These are phyloP conservation scores for Rhea americana DNA, from an alignment of 2,113 vertebrate species.

Conservation along the genomic window DNA sequence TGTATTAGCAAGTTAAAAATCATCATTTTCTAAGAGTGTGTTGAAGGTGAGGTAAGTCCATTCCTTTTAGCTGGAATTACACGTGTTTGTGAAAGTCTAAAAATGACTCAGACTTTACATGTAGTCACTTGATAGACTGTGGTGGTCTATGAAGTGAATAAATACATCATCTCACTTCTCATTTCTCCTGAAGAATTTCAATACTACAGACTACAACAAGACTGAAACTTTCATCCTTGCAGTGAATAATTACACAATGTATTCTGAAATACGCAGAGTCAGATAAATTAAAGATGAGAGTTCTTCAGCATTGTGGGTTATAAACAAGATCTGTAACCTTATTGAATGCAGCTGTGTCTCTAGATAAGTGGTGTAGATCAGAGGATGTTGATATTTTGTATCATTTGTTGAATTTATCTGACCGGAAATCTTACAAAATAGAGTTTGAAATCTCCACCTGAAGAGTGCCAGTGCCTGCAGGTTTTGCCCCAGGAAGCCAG, in stretches of 20 bases:
- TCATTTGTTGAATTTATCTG: constrained; percentile 50
- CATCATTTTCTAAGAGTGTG: constrained; percentile 1
- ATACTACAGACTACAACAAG: constrained; percentile 19
- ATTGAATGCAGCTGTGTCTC: constrained; percentile 54
- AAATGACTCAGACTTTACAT: constrained; percentile 60
- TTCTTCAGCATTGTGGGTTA: constrained; percentile 46
- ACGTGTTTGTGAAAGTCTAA: constrained; percentile 55
- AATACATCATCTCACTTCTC: constrained; percentile 38
- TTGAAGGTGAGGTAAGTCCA: constrained; percentile 14
- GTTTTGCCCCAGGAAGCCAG: constrained; percentile 11
- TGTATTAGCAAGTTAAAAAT: background rate
- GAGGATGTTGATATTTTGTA: constrained; percentile 30
- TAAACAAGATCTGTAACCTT: constrained; percentile 63
- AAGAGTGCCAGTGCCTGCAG: background rate
- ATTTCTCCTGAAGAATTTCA: constrained; percentile 54
- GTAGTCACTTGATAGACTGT: constrained; percentile 58
- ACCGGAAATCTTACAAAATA: constrained; percentile 38
- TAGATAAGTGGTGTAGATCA: constrained; percentile 54
- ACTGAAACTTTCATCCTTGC: constrained; percentile 58
- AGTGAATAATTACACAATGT: constrained; percentile 57
- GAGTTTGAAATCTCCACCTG: constrained; percentile 19
- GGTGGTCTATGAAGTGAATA: constrained; percentile 56
- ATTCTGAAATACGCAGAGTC: constrained; percentile 58
- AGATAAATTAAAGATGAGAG: constrained; percentile 60
- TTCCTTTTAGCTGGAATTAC: constrained; percentile 64